A percentile compares a stretch with the other conserved stretches of the same genome.
Conservation (phyloP, 2,888 invertebrate genomes). For the Drosophila recens region DNA sequence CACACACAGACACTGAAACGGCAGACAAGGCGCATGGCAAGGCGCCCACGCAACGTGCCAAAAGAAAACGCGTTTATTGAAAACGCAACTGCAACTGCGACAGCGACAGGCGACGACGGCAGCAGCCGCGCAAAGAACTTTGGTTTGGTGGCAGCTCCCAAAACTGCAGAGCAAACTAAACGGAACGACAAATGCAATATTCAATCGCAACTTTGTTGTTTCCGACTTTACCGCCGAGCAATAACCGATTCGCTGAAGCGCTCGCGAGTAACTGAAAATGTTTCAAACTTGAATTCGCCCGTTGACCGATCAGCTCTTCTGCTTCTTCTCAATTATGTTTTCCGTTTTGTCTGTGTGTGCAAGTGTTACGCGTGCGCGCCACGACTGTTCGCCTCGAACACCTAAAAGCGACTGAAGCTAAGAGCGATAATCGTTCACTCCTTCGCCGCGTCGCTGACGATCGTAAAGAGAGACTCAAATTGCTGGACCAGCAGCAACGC, state of each 20-base stretch:
- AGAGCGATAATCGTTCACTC: constrained; percentile 7
- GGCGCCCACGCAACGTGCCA: constrained; percentile 74
- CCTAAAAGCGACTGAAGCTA: constrained; percentile 47
- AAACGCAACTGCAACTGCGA: constrained; percentile 62
- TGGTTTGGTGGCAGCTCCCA: constrained; percentile 31
- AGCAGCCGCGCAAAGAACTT: constrained; percentile 50
- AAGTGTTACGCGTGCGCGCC: constrained; percentile 54
- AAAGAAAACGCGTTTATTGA: constrained; percentile 76
- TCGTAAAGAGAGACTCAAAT: not conserved
- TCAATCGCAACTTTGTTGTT: constrained; percentile 32
- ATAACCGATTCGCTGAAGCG: constrained; percentile 60
- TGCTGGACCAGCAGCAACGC: not conserved
- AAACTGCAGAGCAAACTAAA: constrained; percentile 15
- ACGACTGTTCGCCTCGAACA: constrained; percentile 54
- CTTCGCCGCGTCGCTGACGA: not conserved
- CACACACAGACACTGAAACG: constrained; percentile 26
- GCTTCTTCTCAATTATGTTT: constrained; percentile 30
- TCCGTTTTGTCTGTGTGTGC: constrained; percentile 33
- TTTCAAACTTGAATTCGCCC: constrained; percentile 46
- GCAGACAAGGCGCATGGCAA: constrained; percentile 52
- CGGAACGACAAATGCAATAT: constrained; percentile 21
- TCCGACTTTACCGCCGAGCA: constrained; percentile 26
- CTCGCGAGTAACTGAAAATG: constrained; percentile 61
- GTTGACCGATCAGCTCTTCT: constrained; percentile 35
- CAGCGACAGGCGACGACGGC: constrained; percentile 9